These are phyloP conservation scores for Rhagonycha fulva DNA, from an alignment of 2,888 invertebrate species.

Conservation along the genomic window DNA sequence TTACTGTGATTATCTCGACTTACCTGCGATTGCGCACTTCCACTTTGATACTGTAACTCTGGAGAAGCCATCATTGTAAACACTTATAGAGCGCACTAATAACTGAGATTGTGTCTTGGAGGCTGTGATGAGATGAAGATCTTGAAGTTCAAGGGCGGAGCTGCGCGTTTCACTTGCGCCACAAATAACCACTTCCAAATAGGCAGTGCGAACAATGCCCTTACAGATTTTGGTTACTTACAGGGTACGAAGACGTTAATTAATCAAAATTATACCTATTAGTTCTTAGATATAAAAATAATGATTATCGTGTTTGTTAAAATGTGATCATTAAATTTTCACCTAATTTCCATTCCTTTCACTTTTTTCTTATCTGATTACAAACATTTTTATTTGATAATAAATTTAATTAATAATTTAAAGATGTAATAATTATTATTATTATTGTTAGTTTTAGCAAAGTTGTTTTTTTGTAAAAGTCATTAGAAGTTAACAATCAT, in stretches of 20 bases:
- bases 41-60: constrained; percentile 48
- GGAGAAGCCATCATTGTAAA: constrained; percentile 51
- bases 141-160: constrained; percentile 48
- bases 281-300: not conserved
- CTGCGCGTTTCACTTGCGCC: constrained; percentile 50
- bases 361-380: not conserved
- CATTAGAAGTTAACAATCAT: constrained; percentile 30
- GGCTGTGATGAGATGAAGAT: constrained; percentile 50
- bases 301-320: not conserved
- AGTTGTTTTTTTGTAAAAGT: not conserved
- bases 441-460: not conserved
- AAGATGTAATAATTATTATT: not conserved
- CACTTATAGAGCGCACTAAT: constrained; percentile 55
- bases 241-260: not conserved
- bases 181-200: constrained; percentile 14
- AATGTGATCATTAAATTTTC: not conserved
- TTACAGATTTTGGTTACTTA: constrained; percentile 11
- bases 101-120: constrained; percentile 52
- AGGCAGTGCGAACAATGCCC: constrained; percentile 9
- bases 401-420: not conserved
- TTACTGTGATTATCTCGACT: constrained; percentile 52
- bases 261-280: not conserved
- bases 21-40: constrained; percentile 54
- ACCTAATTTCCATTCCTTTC: not conserved
- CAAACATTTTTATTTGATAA: not conserved